Percentiles rank a stretch among this genome's conserved stretches.
phyloP scores from a whole-genome alignment of 2,888 invertebrate genomes.

The Euplagia quadripunctaria region DNA sequence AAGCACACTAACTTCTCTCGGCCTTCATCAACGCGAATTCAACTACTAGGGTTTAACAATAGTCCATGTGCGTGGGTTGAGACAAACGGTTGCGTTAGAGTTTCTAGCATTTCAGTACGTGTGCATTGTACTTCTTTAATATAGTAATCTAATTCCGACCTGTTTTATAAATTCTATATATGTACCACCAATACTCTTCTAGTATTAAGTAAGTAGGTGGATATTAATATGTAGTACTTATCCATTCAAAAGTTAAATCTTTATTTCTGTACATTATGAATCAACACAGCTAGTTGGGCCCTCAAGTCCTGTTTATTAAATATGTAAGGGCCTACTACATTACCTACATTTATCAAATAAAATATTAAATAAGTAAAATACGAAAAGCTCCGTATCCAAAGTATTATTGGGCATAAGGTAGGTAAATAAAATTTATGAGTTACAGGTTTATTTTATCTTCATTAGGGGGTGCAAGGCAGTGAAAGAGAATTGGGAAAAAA shows the following conservation, averaged over 20 bases:
- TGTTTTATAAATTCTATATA: no score
- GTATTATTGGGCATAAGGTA: constrained; percentile 33
- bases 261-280: constrained; percentile 21
- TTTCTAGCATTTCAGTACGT: no score
- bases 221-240: no score
- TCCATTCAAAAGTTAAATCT: neutral
- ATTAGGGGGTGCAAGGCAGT: constrained; percentile 19
- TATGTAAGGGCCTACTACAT: constrained; percentile 32
- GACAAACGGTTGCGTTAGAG: no score
- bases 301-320: constrained; percentile 20
- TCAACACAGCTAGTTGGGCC: constrained; percentile 17
- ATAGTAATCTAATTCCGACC: no score
- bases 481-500: constrained; percentile 28
- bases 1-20: no score
- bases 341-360: constrained; percentile 43
- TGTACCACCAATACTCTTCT: neutral
- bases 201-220: neutral
- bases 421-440: constrained; percentile 40
- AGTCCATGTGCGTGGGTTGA: no score
- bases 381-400: constrained; percentile 30
- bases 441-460: constrained; percentile 35
- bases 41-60: no score
- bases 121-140: no score
- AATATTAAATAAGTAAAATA: constrained; percentile 42
- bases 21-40: no score